Base-by-base conservation (phyloP, 2,113 vertebrate species). In the Odocoileus virginianus region DNA sequence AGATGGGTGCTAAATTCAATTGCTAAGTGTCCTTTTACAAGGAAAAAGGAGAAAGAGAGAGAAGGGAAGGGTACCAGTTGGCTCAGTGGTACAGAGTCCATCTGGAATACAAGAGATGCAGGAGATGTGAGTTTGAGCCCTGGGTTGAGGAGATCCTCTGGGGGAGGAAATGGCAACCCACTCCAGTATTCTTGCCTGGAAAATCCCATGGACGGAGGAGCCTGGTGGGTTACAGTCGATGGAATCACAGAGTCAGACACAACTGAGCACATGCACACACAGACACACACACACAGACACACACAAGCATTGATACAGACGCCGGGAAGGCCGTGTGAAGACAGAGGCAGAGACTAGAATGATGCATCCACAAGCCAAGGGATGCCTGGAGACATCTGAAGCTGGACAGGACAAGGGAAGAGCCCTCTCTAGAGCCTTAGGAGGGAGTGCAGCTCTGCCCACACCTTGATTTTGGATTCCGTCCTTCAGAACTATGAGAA, bases 301-400 rank as follows among this genome's bases (percentile, higher is more conserved):
- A 36, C 64, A 36, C n/a, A 12, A 0, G n/a, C 14, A 16, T 2
- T 27, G 19, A 17, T 8, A 5, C 3, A 2, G 78, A 58, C 5
- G 16, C 28, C 25, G 2, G 54, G 16, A 64, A 52, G 55, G n/a
- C 36, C 11, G 6, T 0, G 1, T 50, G 60, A 30, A 87, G 84
- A 21, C 54, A 57, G 78, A 52, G 33, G 45, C 90, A 92, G 79
- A 90, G 40, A 47, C 1, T 4, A 8, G 54, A 90, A 30, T 1
- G 40, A 36, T 17, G 33, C 33, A 16, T 4, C 28, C 55, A 43
- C 89, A 79, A 21, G 21, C 36, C 27, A 67, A 45, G 55, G 74
- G 54, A 40, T 9, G 2, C 7, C 2, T 13, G 45, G 6, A 8
- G 47, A 15, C 60, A 33, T 6, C 30, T 16, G 85, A 61, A 40